Percentiles rank a stretch among this genome's conserved stretches.
Evolutionary conservation across 1,140 invertebrate species (phyloP).

Genomic region (Epicauta chinensis): DNA sequence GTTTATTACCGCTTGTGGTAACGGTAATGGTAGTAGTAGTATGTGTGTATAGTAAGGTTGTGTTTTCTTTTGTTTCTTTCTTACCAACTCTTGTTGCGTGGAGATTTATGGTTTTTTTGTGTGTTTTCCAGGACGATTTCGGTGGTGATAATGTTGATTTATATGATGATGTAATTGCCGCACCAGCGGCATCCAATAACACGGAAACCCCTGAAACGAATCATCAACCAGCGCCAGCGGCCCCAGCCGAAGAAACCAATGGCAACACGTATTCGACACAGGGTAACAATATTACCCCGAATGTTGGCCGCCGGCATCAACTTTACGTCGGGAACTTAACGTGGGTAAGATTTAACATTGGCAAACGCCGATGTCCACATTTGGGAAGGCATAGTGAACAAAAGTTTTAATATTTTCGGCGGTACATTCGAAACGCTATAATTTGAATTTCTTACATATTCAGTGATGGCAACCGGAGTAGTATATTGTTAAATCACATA

Average conservation of each 20-base stretch:
- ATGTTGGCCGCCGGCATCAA: constrained; percentile 75
- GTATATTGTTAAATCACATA: too few relatives aligned
- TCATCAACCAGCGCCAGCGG: constrained; percentile 36
- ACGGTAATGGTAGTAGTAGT: too few relatives aligned
- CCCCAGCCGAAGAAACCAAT: constrained; percentile 57
- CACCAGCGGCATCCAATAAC: constrained; percentile 54
- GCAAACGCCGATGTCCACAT: too few relatives aligned
- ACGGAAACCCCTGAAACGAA: constrained; percentile 46
- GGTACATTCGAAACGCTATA: too few relatives aligned
- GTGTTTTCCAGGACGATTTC: constrained; percentile 67
- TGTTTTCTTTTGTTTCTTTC: background rate
- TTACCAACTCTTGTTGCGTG: too few relatives aligned
- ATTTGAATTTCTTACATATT: too few relatives aligned
- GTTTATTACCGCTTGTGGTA: too few relatives aligned
- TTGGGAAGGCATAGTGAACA: too few relatives aligned
- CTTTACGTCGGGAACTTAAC: constrained; percentile 94
- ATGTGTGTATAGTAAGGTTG: too few relatives aligned
- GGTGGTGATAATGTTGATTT: constrained; percentile 82
- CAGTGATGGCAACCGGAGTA: too few relatives aligned
- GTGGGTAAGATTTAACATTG: constrained; percentile 55
- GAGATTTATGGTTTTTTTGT: background rate
- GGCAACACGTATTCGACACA: constrained; percentile 59
- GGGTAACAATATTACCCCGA: constrained; percentile 63
- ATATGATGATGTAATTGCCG: constrained; percentile 93
- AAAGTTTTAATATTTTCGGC: too few relatives aligned